These are phyloP conservation scores for Pseudomyrmex pallidus DNA, from an alignment of 1,140 invertebrate genomes.

Conservation along the genomic window DNA sequence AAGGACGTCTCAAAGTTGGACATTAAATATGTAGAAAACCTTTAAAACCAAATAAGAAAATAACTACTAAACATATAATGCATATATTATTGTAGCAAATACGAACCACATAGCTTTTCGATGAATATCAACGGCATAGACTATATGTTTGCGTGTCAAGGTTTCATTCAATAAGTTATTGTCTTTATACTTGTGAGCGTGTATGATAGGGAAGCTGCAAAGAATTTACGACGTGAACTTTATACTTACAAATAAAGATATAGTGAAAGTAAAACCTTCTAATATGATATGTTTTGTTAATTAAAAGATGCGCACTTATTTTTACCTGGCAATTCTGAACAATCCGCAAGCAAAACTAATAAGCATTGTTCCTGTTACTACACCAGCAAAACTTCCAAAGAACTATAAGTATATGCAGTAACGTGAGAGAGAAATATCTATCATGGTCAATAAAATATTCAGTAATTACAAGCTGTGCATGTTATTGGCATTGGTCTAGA, in stretches of 20 bases:
- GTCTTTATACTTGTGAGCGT: neutral
- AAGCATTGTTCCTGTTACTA: neutral
- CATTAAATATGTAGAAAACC: neutral
- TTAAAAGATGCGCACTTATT: neutral
- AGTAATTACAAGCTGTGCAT: neutral
- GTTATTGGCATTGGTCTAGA: too few relatives aligned
- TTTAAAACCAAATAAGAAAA: neutral
- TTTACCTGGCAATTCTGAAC: neutral
- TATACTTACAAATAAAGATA: neutral
- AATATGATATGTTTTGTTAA: neutral
- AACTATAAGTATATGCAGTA: neutral
- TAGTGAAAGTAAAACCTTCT: neutral
- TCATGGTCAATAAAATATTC: constrained; percentile 10
- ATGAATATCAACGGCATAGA: constrained; percentile 18
- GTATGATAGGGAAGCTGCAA: neutral
- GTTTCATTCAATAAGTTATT: neutral
- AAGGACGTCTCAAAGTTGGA: constrained; percentile 9
- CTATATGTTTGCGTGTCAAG: neutral
- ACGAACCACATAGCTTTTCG: constrained; percentile 8
- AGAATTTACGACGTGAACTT: neutral
- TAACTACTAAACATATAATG: neutral
- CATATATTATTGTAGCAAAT: neutral
- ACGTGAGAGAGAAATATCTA: neutral
- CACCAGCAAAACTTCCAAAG: neutral
- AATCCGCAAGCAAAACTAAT: neutral